Percentiles rank a stretch among this genome's conserved stretches.
phyloP scores from a whole-genome alignment of 2,113 vertebrate species.

The Morone saxatilis region DNA sequence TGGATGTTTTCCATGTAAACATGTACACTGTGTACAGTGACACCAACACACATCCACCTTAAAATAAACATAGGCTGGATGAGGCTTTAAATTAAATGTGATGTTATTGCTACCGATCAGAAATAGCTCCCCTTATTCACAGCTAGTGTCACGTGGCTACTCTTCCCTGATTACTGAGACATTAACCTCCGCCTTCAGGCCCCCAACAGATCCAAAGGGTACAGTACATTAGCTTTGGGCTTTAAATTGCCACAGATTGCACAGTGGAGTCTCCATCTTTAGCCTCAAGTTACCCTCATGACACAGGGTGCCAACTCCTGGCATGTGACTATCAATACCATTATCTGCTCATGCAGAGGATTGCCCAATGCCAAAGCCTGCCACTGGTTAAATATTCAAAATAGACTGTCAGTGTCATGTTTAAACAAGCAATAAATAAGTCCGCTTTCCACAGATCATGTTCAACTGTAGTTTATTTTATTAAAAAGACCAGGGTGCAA shows the following conservation, averaged over 20 bases:
- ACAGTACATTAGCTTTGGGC: background rate
- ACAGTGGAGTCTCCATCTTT: background rate
- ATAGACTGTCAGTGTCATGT: rapidly evolving
- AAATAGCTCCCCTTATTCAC: conserved; percentile 30
- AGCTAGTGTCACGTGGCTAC: conserved; percentile 15
- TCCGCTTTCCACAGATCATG: conserved; percentile 44
- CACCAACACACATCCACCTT: background rate
- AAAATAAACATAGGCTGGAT: background rate
- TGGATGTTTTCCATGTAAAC: background rate
- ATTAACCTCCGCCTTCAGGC: background rate
- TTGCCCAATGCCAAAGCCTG: conserved; percentile 6
- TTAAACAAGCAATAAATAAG: conserved; percentile 47
- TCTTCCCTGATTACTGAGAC: background rate
- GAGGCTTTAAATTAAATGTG: background rate
- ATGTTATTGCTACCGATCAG: background rate
- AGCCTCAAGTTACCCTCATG: conserved; percentile 10
- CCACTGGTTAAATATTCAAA: conserved; percentile 21
- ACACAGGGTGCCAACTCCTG: conserved; percentile 17
- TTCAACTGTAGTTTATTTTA: conserved; percentile 87
- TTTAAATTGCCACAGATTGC: background rate
- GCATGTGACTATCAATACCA: conserved; percentile 6
- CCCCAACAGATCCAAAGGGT: conserved; percentile 1
- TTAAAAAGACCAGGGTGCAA: conserved; percentile 90
- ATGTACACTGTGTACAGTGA: background rate
- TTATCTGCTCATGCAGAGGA: conserved; percentile 9